Evolutionary conservation across 1,140 invertebrate genomes (phyloP).

Genomic region (Phenacoccus solenopsis): DNA sequence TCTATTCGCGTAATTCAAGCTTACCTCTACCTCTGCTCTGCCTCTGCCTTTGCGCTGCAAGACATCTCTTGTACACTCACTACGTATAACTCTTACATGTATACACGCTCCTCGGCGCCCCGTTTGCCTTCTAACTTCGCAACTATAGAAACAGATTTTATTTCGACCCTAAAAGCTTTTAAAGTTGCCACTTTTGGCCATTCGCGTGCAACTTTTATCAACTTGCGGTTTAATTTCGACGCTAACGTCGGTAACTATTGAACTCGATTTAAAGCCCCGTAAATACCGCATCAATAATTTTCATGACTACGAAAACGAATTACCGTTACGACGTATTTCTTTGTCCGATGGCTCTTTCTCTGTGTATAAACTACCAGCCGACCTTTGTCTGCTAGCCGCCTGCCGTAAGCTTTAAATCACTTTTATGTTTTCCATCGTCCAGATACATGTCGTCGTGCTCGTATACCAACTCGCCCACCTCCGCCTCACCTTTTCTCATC

Average conservation of each 20-base stretch:
- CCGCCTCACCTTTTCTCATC: too few species aligned
- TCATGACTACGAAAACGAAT: constrained; percentile 1
- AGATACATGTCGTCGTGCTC: too few species aligned
- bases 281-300: constrained; percentile 3
- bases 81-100: not conserved
- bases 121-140: too few species aligned
- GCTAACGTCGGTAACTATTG: not conserved
- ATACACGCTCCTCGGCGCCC: too few species aligned
- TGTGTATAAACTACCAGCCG: too few species aligned
- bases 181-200: not conserved
- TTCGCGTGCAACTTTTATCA: not conserved
- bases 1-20: not conserved
- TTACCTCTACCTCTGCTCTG: not conserved
- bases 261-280: not conserved
- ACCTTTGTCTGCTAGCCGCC: too few species aligned
- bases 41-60: not conserved
- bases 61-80: not conserved
- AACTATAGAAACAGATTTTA: constrained; percentile 3
- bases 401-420: too few species aligned
- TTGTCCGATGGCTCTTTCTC: not conserved
- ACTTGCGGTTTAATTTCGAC: not conserved
- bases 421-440: too few species aligned
- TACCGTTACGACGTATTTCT: not conserved
- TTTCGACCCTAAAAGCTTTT: not conserved
- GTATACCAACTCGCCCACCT: too few species aligned